Base-by-base conservation (phyloP, 2,113 vertebrate species). In the Rana temporaria region DNA sequence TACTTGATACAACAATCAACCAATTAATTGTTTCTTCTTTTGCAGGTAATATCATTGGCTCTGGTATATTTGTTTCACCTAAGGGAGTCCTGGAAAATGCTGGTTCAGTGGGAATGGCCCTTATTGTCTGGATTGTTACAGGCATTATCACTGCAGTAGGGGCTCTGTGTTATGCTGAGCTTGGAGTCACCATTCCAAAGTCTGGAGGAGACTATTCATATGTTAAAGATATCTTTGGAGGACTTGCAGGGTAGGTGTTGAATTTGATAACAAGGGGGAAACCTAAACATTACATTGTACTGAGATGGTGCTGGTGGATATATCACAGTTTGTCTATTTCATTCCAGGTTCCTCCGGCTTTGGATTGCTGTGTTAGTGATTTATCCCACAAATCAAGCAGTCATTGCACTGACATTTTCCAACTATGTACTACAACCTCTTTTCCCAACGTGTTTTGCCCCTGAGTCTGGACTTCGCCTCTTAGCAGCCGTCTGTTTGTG, bases 281-380 rank as follows among this genome's bases (percentile, higher is more conserved):
- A 59, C 18, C 18, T 9, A 64, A 48, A 16, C 4, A 32, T 38
- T 42, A 34, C 16, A 26, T 38, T 32, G n/a, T 15, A 11, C 0
- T 19, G 16, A 55, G 22, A 20, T 71, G 42, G 11, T 16, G 8
- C 32, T 71, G 42, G 12, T 22, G 8, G 3, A 9, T 14, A 15
- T 24, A 42, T 24, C 34, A 24, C 15, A 7, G 15, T 7, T 14
- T 71, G 11, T 53, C 0, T 56, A 16, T 52, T 17, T 63, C 24
- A 8, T 52, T 84, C 20, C 85, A 96, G 95, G 79, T 98, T 98
- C 89, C 89, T 98, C 85, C 91, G 96, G 24, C 89, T 98, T 18
- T 98, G 96, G 96, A 97, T 98, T 11, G 96, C 96, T 0, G 93
- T 98, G 86, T 88, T 98, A 86, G 96, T 98, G 68, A 97, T 98